Conservation (phyloP, 2,888 invertebrate species). For the Caenorhabditis afra region DNA sequence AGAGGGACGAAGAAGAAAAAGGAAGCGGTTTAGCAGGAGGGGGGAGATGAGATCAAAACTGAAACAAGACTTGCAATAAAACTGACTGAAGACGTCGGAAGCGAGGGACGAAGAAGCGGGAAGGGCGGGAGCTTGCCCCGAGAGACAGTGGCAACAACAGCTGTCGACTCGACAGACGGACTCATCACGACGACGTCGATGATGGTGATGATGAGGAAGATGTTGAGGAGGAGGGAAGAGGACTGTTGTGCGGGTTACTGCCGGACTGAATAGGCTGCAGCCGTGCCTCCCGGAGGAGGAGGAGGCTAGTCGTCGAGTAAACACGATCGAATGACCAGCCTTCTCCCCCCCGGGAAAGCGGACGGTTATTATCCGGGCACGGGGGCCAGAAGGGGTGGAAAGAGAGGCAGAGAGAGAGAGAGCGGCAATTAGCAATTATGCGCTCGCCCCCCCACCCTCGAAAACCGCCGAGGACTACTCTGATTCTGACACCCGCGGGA, state of each 20-base stretch:
- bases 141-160: slow-evolving; percentile 25
- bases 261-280: slow-evolving; percentile 38
- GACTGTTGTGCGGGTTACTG: slow-evolving; percentile 30
- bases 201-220: slow-evolving; percentile 30
- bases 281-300: slow-evolving; percentile 27
- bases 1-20: neutral
- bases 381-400: neutral
- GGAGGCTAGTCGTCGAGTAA: slow-evolving; percentile 53
- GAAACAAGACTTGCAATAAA: slow-evolving; percentile 40
- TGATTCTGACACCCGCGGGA: slow-evolving; percentile 37
- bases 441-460: slow-evolving; percentile 33
- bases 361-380: slow-evolving; percentile 57
- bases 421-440: slow-evolving; percentile 53
- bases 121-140: neutral
- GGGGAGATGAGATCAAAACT: slow-evolving; percentile 30
- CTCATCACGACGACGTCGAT: slow-evolving; percentile 4
- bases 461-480: slow-evolving; percentile 15
- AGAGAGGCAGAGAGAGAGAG: slow-evolving; percentile 2
- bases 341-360: slow-evolving; percentile 32
- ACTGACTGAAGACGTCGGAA: slow-evolving; percentile 10
- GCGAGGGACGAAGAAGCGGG: neutral
- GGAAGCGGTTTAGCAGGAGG: slow-evolving; percentile 35
- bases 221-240: no score
- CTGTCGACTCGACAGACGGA: slow-evolving; percentile 40
- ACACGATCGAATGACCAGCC: slow-evolving; percentile 57